These are phyloP conservation scores for Gadopsis bispinosus DNA, from an alignment of 2,797 vertebrate genomes.

Conservation along the genomic window DNA sequence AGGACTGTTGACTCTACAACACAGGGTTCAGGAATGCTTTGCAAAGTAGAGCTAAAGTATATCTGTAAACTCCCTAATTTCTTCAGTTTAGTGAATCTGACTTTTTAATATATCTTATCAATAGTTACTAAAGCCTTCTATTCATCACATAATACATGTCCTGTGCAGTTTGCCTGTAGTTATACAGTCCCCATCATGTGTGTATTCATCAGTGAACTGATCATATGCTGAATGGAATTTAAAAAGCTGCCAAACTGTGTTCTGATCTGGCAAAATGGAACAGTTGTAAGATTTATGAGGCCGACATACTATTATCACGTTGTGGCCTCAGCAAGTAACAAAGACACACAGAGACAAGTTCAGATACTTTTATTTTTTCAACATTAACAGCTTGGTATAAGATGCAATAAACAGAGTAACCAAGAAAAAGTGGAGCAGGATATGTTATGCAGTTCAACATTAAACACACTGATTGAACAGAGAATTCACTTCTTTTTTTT, in stretches of 20 bases:
- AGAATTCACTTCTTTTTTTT: not conserved
- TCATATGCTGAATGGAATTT: not conserved
- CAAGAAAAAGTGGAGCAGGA: not conserved
- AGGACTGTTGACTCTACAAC: not conserved
- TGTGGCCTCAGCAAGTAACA: not conserved
- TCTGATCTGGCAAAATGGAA: not conserved
- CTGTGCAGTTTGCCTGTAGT: not conserved
- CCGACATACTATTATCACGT: not conserved
- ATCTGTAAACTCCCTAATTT: not conserved
- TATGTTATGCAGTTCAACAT: not conserved
- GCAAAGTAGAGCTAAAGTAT: not conserved
- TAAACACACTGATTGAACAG: not conserved
- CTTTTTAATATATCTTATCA: not conserved
- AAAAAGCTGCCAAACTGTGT: not conserved
- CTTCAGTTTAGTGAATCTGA: not conserved
- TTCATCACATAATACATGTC: not conserved
- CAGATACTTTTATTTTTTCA: constrained; percentile 49
- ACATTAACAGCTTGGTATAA: not conserved
- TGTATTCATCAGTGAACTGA: not conserved
- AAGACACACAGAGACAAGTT: constrained; percentile 12
- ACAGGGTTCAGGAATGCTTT: constrained; percentile 13
- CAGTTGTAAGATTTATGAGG: not conserved
- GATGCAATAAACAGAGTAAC: not conserved
- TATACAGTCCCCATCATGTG: not conserved
- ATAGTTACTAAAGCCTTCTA: not conserved